Evolutionary conservation across 2,113 vertebrate species (phyloP), one percentile per base, ranked within the genome.

Genomic region (Tiliqua scincoides): DNA sequence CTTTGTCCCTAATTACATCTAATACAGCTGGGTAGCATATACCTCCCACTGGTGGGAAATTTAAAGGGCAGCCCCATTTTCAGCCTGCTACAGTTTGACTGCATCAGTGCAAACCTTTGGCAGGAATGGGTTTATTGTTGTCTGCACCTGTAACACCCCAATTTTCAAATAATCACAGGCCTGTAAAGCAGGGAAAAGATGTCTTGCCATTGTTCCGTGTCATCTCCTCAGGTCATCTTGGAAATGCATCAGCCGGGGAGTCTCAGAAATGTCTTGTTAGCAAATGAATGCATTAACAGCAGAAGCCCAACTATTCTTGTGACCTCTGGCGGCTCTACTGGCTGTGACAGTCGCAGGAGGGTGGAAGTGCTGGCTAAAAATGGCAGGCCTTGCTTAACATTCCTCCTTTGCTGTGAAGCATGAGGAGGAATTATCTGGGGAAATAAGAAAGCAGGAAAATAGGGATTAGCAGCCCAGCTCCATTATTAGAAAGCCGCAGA

Each of bases 401-500:
- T 85, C 65, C 67, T 43, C 32, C 30, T 43, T 79, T 72, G 54
- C 77, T 52, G 57, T 48, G 76, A 79, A 79, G 67, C 76, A 62
- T 35, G 84, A 61, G 52, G 84, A 18, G 35, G 54, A 57, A 72
- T 80, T 86, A 79, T 72, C 75, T 63, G 43, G 63, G 23, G 48
- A 77, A 68, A 68, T 77, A 62, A 71, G 65, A 35, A 77, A 68
- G 2, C n/a, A 14, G 1, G 30, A 14, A 70, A 68, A 72, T 30
- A 62, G 37, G 20, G 57, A 86, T 72, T 86, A 79, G 37, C 70
- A 62, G 77, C 37, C 57, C 23, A 75, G 30, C 10, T 85, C 25
- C 63, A 79, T 79, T 86, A 72, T 78, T 52, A 63, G 76, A 59
- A 79, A 79, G 67, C 37, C 40, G 72, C 73, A 84, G 68, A 37